Base-by-base conservation (phyloP, 2,113 vertebrate genomes). In the Thamnophis sirtalis region DNA sequence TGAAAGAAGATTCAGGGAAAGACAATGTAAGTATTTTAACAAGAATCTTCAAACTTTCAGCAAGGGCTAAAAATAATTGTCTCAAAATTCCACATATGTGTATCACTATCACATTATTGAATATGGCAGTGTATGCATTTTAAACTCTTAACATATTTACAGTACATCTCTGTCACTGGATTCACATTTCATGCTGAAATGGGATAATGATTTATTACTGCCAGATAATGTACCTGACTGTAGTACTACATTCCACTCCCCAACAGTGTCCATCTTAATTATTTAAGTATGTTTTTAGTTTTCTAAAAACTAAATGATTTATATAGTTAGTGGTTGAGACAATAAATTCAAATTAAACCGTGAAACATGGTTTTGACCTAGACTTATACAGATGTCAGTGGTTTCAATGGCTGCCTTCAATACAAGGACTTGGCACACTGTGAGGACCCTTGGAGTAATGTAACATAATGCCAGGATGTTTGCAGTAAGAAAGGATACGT, bases 1-100 rank as follows among this genome's bases (percentile, higher is more conserved):
- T 99, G 56, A 98, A 98, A 96, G 99, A 99, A 91, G 98, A 99
- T 92, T 96, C 97, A 84, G 98, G 97, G 92, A 98, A 98, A 95
- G 98, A 98, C 96, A 98, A 95, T 93, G 99, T 99, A 94, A 96
- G 98, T 98, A 5, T 3, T 90, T 85, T 38, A 43, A 88, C 10
- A 68, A 68, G 38, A 28, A 84, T 91, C 85, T 86, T 24, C 1
- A 28, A 88, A 93, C 22, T 43, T 93, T 38, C 55, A 95, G 0
- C 53, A 28, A 91, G 28, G 89, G 51, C 38, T 95, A 90, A 93
- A 87, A 50, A 51, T 43, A 58, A 13, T n/a, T 28, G 13, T 21
- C n/a, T 60, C 19, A 89, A 60, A 26, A 80, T 80, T 38, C 33
- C 73, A 80, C 1, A 4, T 49, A 49, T 89, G 43, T 26, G 4